Percentiles rank a stretch among this genome's conserved stretches.
Evolutionary conservation across 2,113 vertebrate species (phyloP).

Genomic region (Poicephalus meyeri): DNA sequence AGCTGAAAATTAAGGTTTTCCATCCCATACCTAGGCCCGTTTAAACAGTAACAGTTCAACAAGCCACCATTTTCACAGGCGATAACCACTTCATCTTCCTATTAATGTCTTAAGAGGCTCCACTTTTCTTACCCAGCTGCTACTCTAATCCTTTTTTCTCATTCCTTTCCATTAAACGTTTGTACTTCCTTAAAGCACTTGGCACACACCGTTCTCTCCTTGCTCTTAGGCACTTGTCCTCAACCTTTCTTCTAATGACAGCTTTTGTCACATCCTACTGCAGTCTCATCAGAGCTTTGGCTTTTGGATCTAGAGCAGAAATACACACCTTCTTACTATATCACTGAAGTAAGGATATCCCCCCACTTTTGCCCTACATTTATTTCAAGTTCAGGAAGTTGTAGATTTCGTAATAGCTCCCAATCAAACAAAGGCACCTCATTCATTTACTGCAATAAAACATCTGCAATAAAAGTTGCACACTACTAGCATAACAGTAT

Average conservation of each 20-base stretch:
- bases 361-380: fast-evolving
- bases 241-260: neutral
- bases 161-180: neutral
- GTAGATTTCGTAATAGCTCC: neutral
- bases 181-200: neutral
- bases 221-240: neutral
- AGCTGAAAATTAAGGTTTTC: neutral
- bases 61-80: neutral
- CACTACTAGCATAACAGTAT: neutral
- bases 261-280: neutral
- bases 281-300: neutral
- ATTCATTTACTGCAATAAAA: neutral
- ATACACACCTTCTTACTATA: neutral
- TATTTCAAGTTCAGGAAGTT: neutral
- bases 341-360: neutral
- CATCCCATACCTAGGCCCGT: neutral
- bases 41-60: neutral
- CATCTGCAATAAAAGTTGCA: neutral
- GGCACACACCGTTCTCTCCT: neutral
- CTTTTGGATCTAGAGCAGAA: neutral
- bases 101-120: neutral
- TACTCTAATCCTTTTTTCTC: neutral
- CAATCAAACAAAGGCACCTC: neutral
- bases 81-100: neutral
- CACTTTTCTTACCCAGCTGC: neutral